Percentiles rank a stretch among this genome's conserved stretches.
These are phyloP conservation scores for Diabrotica undecimpunctata DNA, from an alignment of 1,140 invertebrate genomes.

Conservation along the genomic window DNA sequence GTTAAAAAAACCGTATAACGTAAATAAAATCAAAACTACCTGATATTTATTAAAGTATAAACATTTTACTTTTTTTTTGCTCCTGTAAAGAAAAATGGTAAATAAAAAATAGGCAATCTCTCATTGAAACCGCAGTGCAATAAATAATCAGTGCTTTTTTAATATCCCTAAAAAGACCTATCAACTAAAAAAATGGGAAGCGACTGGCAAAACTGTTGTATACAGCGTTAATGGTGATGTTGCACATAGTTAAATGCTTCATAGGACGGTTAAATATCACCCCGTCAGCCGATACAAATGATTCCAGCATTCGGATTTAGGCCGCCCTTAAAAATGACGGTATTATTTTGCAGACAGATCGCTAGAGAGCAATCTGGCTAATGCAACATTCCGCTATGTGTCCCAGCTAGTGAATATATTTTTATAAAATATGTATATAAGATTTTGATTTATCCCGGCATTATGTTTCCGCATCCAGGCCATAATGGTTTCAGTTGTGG, in stretches of 20 bases:
- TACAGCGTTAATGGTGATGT: neutral
- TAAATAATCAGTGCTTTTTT: too few species aligned
- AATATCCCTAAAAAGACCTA: too few species aligned
- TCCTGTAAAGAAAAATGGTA: too few species aligned
- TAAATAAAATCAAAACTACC: too few species aligned
- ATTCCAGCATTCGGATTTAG: constrained; percentile 40
- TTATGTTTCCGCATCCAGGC: constrained; percentile 27
- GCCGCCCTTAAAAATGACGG: constrained; percentile 45
- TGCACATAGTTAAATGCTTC: constrained; percentile 25
- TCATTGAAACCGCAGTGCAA: too few species aligned
- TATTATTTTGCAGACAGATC: constrained; percentile 43
- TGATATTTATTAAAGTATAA: too few species aligned
- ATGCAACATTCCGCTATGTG: constrained; percentile 34
- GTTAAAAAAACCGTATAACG: too few species aligned
- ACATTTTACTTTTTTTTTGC: too few species aligned
- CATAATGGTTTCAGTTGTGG: constrained; percentile 29
- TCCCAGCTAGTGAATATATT: constrained; percentile 37
- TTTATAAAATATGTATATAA: constrained; percentile 41
- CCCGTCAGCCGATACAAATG: constrained; percentile 43
- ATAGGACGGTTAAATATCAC: constrained; percentile 42
- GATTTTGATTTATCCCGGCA: constrained; percentile 39
- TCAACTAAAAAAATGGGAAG: too few species aligned
- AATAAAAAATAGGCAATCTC: too few species aligned
- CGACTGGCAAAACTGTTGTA: too few species aligned
- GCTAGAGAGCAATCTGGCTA: constrained; percentile 44